phyloP scores from a whole-genome alignment of 1,140 invertebrate species.

The Solenopsis invicta region DNA sequence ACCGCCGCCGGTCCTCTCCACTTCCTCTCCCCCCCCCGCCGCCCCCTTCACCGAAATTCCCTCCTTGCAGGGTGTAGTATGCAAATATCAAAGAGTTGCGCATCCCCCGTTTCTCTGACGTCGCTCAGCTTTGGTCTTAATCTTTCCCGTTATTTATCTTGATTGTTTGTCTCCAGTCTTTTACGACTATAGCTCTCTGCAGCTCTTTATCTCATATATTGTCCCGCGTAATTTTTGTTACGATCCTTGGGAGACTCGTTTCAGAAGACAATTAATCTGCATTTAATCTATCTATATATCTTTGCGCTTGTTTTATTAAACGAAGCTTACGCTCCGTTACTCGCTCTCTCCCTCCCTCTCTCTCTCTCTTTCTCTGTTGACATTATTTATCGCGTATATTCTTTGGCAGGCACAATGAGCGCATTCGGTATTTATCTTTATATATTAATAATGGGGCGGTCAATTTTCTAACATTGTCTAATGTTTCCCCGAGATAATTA shows the following conservation, averaged over 20 bases:
- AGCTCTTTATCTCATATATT: slow-evolving; percentile 3
- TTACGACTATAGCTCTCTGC: background rate
- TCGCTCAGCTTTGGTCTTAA: slow-evolving; percentile 15
- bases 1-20: background rate
- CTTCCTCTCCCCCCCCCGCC: background rate
- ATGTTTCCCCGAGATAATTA: slow-evolving; percentile 20
- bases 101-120: background rate
- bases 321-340: background rate
- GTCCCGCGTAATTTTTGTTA: slow-evolving; percentile 52
- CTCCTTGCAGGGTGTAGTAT: slow-evolving; percentile 56
- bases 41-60: background rate
- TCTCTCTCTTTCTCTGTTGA: background rate
- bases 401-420: background rate
- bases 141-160: slow-evolving; percentile 59
- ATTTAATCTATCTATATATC: slow-evolving; percentile 24
- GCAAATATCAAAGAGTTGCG: slow-evolving; percentile 73
- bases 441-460: slow-evolving; percentile 8
- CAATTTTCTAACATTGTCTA: background rate
- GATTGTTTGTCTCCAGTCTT: slow-evolving; percentile 46
- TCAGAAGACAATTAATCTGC: slow-evolving; percentile 32
- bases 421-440: background rate
- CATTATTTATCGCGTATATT: background rate
- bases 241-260: slow-evolving; percentile 25
- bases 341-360: background rate
- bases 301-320: slow-evolving; percentile 25